These are phyloP conservation scores for Amitus sp. DNA, from an alignment of 2,888 invertebrate species.

Conservation along the genomic window DNA sequence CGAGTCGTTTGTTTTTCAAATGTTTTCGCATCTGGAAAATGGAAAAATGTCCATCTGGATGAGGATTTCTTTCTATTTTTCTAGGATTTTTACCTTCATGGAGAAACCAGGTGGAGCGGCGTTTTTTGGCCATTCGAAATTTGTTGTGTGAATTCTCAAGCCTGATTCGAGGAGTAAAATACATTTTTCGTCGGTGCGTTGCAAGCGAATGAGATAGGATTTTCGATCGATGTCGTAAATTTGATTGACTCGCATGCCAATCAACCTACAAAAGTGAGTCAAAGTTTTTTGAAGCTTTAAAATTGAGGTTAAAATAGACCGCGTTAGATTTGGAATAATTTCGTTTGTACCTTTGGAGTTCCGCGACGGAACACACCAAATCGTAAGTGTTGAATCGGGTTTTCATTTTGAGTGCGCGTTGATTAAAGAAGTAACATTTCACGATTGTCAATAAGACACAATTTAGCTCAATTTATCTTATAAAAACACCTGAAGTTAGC, in stretches of 20 bases:
- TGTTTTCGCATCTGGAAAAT: slow-evolving; percentile 88
- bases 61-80: not conserved
- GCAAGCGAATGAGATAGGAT: slow-evolving; percentile 91
- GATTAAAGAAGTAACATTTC: no score
- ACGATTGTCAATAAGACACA: no score
- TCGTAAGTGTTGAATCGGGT: slow-evolving; percentile 92
- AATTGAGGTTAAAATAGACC: not conserved
- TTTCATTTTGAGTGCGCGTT: slow-evolving; percentile 81
- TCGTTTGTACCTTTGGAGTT: slow-evolving; percentile 82
- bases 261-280: slow-evolving; percentile 68
- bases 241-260: slow-evolving; percentile 95
- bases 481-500: no score
- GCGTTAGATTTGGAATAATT: not conserved
- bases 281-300: not conserved
- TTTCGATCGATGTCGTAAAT: slow-evolving; percentile 97
- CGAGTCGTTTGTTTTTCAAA: slow-evolving; percentile 93
- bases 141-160: slow-evolving; percentile 91
- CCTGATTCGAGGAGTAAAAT: slow-evolving; percentile 94
- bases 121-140: slow-evolving; percentile 99
- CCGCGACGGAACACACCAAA: slow-evolving; percentile 87
- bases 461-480: no score
- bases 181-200: slow-evolving; percentile 86
- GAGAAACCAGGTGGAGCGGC: slow-evolving; percentile 94
- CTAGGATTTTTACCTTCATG: slow-evolving; percentile 82
- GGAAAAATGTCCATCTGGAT: not conserved